These are phyloP conservation scores for Arvicanthis niloticus DNA, from an alignment of 2,113 vertebrate genomes.

Conservation along the genomic window DNA sequence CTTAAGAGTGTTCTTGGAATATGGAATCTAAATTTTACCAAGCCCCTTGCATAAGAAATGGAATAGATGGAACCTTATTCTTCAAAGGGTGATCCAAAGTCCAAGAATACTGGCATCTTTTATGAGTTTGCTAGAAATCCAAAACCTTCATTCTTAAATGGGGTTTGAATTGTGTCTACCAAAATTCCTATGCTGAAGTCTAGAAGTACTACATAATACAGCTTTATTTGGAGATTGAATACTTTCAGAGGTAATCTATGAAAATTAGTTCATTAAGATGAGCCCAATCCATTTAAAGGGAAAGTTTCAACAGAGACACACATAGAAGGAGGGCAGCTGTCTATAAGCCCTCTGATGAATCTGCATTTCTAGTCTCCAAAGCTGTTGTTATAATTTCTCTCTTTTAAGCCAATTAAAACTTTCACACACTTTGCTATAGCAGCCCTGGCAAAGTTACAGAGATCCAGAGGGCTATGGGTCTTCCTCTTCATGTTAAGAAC, in stretches of 20 bases:
- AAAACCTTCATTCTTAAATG: background rate
- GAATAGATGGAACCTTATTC: background rate
- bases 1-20: background rate
- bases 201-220: background rate
- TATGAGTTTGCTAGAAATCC: constrained; percentile 13
- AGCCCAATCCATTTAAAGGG: background rate
- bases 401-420: background rate
- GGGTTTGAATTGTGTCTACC: background rate
- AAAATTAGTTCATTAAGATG: background rate
- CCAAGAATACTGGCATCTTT: background rate
- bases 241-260: background rate
- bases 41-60: background rate
- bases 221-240: background rate
- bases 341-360: background rate
- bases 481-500: constrained; percentile 36
- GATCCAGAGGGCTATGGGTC: background rate
- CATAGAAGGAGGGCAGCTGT: background rate
- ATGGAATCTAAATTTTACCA: background rate
- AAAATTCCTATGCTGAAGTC: background rate
- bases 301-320: background rate
- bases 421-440: background rate
- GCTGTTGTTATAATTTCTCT: background rate
- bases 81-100: background rate
- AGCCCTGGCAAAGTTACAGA: background rate
- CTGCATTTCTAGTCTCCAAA: background rate